phyloP scores from a whole-genome alignment of 2,888 invertebrate genomes.

The Monopis laevigella region DNA sequence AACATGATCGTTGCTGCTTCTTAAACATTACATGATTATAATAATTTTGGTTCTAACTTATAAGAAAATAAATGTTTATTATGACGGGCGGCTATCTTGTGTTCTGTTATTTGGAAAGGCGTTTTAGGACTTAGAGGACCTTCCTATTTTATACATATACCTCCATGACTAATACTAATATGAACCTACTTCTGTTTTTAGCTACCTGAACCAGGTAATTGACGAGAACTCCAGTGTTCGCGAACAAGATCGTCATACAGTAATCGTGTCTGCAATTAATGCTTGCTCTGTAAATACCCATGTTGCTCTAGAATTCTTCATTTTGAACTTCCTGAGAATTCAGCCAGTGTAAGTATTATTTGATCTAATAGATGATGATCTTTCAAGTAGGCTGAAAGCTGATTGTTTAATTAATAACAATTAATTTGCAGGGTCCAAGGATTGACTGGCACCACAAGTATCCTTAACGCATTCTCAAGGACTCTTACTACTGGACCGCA shows the following conservation, averaged over 20 bases:
- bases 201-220: constrained; percentile 48
- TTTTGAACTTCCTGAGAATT: constrained; percentile 42
- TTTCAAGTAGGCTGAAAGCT: too few species aligned
- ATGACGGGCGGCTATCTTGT: too few species aligned
- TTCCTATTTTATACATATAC: too few species aligned
- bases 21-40: too few species aligned
- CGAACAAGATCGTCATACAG: constrained; percentile 48
- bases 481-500: constrained; percentile 40
- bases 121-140: too few species aligned
- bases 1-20: too few species aligned
- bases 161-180: too few species aligned
- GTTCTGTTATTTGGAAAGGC: too few species aligned
- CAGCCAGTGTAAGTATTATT: constrained; percentile 43
- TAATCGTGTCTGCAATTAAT: constrained; percentile 47
- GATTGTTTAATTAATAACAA: too few species aligned
- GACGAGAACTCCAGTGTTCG: constrained; percentile 35
- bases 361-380: too few species aligned
- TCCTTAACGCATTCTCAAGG: constrained; percentile 45
- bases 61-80: too few species aligned
- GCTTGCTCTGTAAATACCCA: constrained; percentile 47
- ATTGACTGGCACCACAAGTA: constrained; percentile 52
- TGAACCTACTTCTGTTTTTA: constrained; percentile 22
- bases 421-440: constrained; percentile 45
- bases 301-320: constrained; percentile 50
- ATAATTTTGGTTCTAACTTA: too few species aligned